Conservation (phyloP, 2,113 vertebrate species). For the Psophia crepitans region DNA sequence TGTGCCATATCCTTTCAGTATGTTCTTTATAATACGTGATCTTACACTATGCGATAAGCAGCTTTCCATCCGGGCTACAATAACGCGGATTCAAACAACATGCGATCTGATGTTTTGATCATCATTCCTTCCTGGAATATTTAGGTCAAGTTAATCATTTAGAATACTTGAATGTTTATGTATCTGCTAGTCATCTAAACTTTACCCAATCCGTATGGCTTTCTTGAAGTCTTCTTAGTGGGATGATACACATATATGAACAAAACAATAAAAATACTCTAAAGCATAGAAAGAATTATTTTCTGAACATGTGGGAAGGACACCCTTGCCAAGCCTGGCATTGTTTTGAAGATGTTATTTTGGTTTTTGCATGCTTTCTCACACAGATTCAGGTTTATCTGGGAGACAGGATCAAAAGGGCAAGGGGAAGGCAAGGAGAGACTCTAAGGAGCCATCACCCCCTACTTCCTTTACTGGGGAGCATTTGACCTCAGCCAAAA, state of each 20-base stretch:
- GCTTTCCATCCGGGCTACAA: not conserved
- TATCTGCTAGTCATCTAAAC: not conserved
- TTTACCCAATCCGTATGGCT: not conserved
- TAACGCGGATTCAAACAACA: not conserved
- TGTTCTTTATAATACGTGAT: not conserved
- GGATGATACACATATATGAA: not conserved
- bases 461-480: not conserved
- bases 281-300: not conserved
- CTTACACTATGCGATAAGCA: not conserved
- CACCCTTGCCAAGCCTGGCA: not conserved
- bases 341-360: not conserved
- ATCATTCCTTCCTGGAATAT: not conserved
- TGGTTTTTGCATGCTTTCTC: not conserved
- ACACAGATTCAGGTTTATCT: not conserved
- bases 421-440: not conserved
- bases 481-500: not conserved
- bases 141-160: conserved; percentile 51
- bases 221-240: not conserved
- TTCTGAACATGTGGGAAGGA: not conserved
- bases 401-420: not conserved
- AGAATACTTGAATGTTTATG: not conserved
- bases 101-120: conserved; percentile 12
- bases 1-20: conserved; percentile 64
- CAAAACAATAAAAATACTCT: not conserved
- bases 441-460: not conserved